A percentile compares a stretch with the other conserved stretches of the same genome.
phyloP scores from a whole-genome alignment of 2,113 vertebrate species.

The Pelmatolapia mariae region DNA sequence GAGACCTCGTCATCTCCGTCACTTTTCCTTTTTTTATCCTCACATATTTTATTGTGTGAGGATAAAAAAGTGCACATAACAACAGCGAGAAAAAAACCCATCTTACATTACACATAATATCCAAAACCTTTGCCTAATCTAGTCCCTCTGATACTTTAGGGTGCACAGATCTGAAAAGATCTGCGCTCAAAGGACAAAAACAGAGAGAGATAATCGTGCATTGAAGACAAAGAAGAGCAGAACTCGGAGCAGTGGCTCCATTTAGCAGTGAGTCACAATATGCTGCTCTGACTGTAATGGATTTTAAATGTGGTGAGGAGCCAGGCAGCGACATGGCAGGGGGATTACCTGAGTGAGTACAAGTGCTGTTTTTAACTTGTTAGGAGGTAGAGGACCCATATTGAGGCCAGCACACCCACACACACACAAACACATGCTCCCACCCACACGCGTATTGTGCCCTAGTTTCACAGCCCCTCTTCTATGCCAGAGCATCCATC shows the following conservation, averaged over 20 bases:
- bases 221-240: not conserved
- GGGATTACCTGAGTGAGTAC: conserved; percentile 48
- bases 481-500: conserved; percentile 52
- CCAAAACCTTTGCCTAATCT: not conserved
- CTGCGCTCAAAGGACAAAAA: not conserved
- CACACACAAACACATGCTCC: not conserved
- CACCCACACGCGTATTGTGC: not conserved
- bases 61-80: not conserved
- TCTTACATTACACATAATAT: not conserved
- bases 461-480: conserved; percentile 40
- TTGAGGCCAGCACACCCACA: conserved; percentile 22
- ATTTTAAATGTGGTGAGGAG: conserved; percentile 43
- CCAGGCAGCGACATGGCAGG: conserved; percentile 3
- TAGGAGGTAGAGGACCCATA: conserved; percentile 31
- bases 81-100: accelerated
- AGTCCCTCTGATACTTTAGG: not conserved
- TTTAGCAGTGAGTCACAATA: not conserved
- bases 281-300: conserved; percentile 27
- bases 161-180: not conserved
- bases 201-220: not conserved
- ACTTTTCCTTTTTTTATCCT: accelerated
- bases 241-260: not conserved
- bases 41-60: not conserved
- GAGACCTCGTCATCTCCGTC: not conserved
- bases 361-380: conserved; percentile 52